Conservation (phyloP, 2,888 invertebrate species). For the Trichogramma evanescens region DNA sequence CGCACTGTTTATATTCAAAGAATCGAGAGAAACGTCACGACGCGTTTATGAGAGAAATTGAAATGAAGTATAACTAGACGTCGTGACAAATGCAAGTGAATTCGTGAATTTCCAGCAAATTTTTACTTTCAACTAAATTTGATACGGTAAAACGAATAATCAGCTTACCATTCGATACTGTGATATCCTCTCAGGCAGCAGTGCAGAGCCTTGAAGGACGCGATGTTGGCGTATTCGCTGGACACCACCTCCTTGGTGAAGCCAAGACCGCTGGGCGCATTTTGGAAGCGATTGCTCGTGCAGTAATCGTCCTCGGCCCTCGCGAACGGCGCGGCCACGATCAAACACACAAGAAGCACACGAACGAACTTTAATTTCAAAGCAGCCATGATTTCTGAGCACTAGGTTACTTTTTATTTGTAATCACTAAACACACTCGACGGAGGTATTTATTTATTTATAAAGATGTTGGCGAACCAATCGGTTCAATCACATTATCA, state of each 20-base stretch:
- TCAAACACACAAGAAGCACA: constrained; percentile 11
- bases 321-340: neutral
- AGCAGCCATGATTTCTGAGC: no score
- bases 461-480: no score
- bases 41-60: no score
- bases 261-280: constrained; percentile 59
- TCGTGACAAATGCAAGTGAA: no score
- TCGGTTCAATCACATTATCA: no score
- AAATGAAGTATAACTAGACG: no score
- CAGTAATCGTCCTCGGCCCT: constrained; percentile 51
- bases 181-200: constrained; percentile 71
- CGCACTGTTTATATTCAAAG: no score
- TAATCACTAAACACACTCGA: no score
- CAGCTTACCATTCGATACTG: constrained; percentile 71
- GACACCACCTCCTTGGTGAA: constrained; percentile 68
- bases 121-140: neutral
- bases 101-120: neutral
- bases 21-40: no score
- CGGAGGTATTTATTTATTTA: no score
- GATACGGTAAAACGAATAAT: neutral
- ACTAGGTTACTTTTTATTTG: no score
- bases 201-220: constrained; percentile 67
- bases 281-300: constrained; percentile 54
- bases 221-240: constrained; percentile 62
- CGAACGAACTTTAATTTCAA: neutral